Evolutionary conservation across 2,888 invertebrate genomes (phyloP), one percentile per base, ranked within the genome.

Genomic region (Isotomurus palustris): DNA sequence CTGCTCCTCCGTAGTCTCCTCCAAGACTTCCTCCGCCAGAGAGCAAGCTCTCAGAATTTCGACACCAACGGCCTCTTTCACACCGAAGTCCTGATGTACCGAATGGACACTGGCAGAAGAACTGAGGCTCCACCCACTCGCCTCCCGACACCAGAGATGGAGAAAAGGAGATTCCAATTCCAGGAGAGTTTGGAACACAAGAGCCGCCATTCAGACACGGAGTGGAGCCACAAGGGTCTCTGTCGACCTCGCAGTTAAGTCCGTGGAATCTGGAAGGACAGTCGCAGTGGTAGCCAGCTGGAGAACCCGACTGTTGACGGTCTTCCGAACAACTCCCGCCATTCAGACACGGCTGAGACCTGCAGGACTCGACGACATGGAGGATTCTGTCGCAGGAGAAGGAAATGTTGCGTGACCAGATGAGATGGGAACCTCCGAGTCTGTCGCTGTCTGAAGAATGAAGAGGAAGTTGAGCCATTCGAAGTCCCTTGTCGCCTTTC

Each of bases 151-250:
- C 69, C 14, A 69, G 54, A 2, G 68, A 67, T 8, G 69, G 67
- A 38, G 67, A 67, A 64, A 69, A 70, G 28, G 69, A 68, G 51
- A 71, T 66, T 35, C 62, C 66, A 0, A 62, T 54, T 19, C 57
- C 57, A 78, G 77, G 81, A 91, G 71, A 87, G 86, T 59, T 85
- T 83, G 57, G 75, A 73, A 45, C 75, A 47, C 71, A 71, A 35
- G 61, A 62, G 28, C 71, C 71, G 2, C 64, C 61, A 49, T 70
- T 67, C 3, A 70, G 52, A 52, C 92, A 92, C 0, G 92, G 92
- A 35, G 83, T 82, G n/a, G 88, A 86, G 1, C 87, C 87, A 75
- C 93, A 93, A 10, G 92, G 91, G 76, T 89, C 87, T 24, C 84
- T 80, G 76, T 95, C 94, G 41, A 87, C 78, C 76, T 94, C 91